These are phyloP conservation scores for Tribolium castaneum DNA, from an alignment of 1,140 invertebrate genomes.

Conservation along the genomic window DNA sequence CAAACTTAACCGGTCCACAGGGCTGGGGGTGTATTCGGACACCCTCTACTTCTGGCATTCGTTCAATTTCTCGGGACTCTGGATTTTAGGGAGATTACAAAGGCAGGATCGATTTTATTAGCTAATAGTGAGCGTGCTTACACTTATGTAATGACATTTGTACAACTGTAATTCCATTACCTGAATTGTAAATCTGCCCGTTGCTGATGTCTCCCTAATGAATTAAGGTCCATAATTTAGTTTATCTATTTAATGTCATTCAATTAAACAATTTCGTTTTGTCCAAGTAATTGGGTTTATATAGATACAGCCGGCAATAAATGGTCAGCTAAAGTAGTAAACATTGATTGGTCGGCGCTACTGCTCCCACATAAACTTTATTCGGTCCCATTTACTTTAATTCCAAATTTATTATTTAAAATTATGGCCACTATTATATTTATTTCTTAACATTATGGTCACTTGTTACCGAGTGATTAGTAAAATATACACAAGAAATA, in stretches of 20 bases:
- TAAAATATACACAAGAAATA: too few species aligned
- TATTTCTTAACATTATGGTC: background rate
- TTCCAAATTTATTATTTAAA: conserved; percentile 28
- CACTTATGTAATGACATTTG: conserved; percentile 62
- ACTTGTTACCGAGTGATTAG: background rate
- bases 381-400: conserved; percentile 7
- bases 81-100: conserved; percentile 58
- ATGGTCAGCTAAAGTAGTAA: conserved; percentile 39
- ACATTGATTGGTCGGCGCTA: conserved; percentile 34
- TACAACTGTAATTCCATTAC: conserved; percentile 62
- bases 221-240: conserved; percentile 57
- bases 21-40: conserved; percentile 20
- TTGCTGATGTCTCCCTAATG: conserved; percentile 58
- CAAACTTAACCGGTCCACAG: conserved; percentile 37
- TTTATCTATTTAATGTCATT: conserved; percentile 50
- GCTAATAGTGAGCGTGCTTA: conserved; percentile 62
- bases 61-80: conserved; percentile 49
- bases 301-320: conserved; percentile 35
- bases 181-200: conserved; percentile 59
- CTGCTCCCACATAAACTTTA: conserved; percentile 35
- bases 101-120: conserved; percentile 60
- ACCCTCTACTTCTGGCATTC: conserved; percentile 42
- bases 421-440: background rate
- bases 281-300: conserved; percentile 42
- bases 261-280: conserved; percentile 49